These are phyloP conservation scores for Phyllostomus hastatus DNA, from an alignment of 2,113 vertebrate genomes.

Conservation along the genomic window DNA sequence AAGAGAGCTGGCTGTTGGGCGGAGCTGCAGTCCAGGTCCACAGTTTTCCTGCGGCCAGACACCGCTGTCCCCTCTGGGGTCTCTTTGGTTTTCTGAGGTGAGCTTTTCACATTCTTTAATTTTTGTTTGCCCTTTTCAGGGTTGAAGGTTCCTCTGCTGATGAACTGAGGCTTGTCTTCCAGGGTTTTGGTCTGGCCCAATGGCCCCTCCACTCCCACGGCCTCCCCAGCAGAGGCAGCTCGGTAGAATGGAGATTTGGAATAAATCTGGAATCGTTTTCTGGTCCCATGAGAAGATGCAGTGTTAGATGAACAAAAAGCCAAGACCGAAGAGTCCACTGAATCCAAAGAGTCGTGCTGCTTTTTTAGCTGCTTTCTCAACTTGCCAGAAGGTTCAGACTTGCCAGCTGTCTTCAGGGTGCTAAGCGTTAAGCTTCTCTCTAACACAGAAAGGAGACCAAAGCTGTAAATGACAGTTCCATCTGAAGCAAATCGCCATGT, in stretches of 20 bases:
- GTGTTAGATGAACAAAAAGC: conserved; percentile 79
- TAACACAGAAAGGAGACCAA: conserved; percentile 59
- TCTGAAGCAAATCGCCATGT: background rate
- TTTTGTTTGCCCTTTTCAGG: conserved; percentile 95
- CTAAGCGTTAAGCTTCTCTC: conserved; percentile 84
- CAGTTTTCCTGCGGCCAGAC: conserved; percentile 78
- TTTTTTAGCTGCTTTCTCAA: conserved; percentile 79
- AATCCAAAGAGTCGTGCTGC: conserved; percentile 86
- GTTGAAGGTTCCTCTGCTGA: conserved; percentile 94
- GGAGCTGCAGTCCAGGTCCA: conserved; percentile 83
- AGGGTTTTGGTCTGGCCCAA: conserved; percentile 67
- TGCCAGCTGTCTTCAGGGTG: conserved; percentile 79
- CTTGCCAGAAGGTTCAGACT: conserved; percentile 81
- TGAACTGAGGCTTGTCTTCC: conserved; percentile 89
- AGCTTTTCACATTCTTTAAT: conserved; percentile 89
- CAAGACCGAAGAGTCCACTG: conserved; percentile 78
- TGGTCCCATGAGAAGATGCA: conserved; percentile 83
- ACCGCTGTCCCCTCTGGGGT: conserved; percentile 76
- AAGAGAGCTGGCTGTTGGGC: conserved; percentile 88
- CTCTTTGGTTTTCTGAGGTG: conserved; percentile 88
- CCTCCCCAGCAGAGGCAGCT: conserved; percentile 57
- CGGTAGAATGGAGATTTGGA: conserved; percentile 88
- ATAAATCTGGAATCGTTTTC: conserved; percentile 90
- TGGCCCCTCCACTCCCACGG: conserved; percentile 72
- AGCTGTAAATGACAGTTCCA: background rate